A percentile compares a stretch with the other conserved stretches of the same genome.
Evolutionary conservation across 1,140 invertebrate species (phyloP).

Genomic region (Stegodyphus mimosarum): DNA sequence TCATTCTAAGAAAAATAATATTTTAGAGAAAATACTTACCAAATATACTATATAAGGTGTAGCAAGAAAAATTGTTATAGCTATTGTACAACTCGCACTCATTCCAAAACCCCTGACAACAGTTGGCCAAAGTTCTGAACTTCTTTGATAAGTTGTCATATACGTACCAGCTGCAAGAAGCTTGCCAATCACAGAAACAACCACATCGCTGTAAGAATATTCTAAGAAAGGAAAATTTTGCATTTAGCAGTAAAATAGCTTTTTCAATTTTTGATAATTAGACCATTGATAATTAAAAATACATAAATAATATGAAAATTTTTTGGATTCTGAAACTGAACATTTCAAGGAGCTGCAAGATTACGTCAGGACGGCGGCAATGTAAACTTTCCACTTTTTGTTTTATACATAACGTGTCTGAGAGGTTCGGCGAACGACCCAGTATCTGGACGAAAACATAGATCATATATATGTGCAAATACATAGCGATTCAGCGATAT

Average conservation of each 20-base stretch:
- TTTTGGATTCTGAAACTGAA: not conserved
- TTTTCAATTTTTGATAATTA: not conserved
- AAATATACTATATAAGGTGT: too few species aligned
- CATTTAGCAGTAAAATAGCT: not conserved
- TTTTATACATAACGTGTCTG: too few species aligned
- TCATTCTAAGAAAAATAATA: too few species aligned
- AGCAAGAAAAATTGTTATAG: slow-evolving; percentile 47
- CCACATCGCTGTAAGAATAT: not conserved
- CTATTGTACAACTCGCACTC: slow-evolving; percentile 63
- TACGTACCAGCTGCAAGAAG: slow-evolving; percentile 51
- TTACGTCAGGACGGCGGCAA: too few species aligned
- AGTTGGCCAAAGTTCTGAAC: slow-evolving; percentile 64
- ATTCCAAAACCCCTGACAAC: slow-evolving; percentile 64
- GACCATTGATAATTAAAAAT: not conserved
- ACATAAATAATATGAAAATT: not conserved
- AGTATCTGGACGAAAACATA: too few species aligned
- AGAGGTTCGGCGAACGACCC: too few species aligned
- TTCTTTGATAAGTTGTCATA: slow-evolving; percentile 59
- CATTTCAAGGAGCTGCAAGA: slow-evolving; percentile 6
- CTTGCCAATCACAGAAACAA: slow-evolving; percentile 53
- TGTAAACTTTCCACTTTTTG: too few species aligned
- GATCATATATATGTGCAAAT: too few species aligned
- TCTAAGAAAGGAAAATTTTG: not conserved
- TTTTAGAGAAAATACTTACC: too few species aligned
- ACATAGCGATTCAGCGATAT: too few species aligned